Evolutionary conservation across 2,888 invertebrate species (phyloP).

Genomic region (Oxytorus armatus): DNA sequence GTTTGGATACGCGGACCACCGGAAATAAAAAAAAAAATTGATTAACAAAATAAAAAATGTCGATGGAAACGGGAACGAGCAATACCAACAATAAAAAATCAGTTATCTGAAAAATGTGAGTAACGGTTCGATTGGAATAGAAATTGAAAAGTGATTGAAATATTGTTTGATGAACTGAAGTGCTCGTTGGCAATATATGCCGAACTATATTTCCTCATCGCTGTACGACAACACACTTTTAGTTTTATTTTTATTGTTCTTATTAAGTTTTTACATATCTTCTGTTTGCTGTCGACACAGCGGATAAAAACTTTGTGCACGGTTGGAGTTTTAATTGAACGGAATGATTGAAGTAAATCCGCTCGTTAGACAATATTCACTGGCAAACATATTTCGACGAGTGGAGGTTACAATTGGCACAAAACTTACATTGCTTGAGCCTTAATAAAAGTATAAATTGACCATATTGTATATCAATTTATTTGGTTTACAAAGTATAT

Average conservation of each 20-base stretch:
- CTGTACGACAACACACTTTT: not conserved
- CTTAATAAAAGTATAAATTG: too few relatives aligned
- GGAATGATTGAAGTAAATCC: too few relatives aligned
- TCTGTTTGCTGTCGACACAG: too few relatives aligned
- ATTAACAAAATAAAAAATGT: slow-evolving; percentile 8
- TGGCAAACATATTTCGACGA: too few relatives aligned
- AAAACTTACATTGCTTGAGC: too few relatives aligned
- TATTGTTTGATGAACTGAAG: slow-evolving; percentile 28
- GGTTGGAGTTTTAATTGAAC: too few relatives aligned
- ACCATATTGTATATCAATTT: too few relatives aligned
- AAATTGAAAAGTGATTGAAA: slow-evolving; percentile 34
- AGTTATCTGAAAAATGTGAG: not conserved
- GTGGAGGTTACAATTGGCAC: too few relatives aligned
- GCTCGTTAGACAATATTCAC: too few relatives aligned
- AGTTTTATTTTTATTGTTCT: not conserved
- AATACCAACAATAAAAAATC: not conserved
- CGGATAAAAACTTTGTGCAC: too few relatives aligned
- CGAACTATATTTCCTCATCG: not conserved
- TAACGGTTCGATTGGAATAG: slow-evolving; percentile 17
- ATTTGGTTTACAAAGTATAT: too few relatives aligned
- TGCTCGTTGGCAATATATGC: slow-evolving; percentile 12
- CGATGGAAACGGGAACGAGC: not conserved
- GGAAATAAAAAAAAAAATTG: slow-evolving; percentile 24
- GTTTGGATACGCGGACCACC: not conserved
- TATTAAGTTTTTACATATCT: not conserved